These are phyloP conservation scores for Sitobion miscanthi DNA, from an alignment of 1,140 invertebrate genomes.

Conservation along the genomic window DNA sequence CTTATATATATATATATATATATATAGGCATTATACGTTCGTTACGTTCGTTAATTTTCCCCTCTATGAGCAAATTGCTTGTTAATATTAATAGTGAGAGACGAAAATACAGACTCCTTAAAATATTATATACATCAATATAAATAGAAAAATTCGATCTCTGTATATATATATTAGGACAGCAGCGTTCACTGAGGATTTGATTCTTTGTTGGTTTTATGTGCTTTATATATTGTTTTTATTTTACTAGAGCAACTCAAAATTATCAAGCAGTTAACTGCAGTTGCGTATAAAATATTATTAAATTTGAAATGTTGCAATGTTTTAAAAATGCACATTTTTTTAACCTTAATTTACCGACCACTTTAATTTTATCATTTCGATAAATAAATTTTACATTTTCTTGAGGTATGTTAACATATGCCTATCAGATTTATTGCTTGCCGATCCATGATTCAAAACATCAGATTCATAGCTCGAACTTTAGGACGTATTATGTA, in stretches of 20 bases:
- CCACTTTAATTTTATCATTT: too few species aligned
- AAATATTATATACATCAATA: neutral
- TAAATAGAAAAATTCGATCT: neutral
- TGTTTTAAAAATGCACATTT: neutral
- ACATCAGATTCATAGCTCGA: too few species aligned
- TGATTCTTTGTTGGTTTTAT: neutral
- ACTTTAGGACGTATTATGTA: too few species aligned
- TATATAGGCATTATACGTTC: neutral
- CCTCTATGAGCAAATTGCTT: slow-evolving; percentile 21
- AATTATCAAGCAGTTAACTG: neutral
- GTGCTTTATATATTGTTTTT: neutral
- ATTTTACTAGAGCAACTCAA: neutral
- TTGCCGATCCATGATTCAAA: too few species aligned
- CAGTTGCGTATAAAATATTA: neutral
- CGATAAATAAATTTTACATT: too few species aligned
- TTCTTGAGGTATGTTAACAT: too few species aligned
- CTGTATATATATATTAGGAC: neutral
- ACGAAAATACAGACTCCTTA: neutral
- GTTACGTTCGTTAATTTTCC: slow-evolving; percentile 16
- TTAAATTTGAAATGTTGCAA: neutral
- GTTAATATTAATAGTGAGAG: slow-evolving; percentile 11
- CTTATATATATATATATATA: neutral
- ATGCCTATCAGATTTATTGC: too few species aligned
- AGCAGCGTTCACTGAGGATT: neutral
- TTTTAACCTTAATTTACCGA: neutral